Evolutionary conservation across 35 echinoderm and acorn worm species (phyloP).

Genomic region (Lytechinus pictus): DNA sequence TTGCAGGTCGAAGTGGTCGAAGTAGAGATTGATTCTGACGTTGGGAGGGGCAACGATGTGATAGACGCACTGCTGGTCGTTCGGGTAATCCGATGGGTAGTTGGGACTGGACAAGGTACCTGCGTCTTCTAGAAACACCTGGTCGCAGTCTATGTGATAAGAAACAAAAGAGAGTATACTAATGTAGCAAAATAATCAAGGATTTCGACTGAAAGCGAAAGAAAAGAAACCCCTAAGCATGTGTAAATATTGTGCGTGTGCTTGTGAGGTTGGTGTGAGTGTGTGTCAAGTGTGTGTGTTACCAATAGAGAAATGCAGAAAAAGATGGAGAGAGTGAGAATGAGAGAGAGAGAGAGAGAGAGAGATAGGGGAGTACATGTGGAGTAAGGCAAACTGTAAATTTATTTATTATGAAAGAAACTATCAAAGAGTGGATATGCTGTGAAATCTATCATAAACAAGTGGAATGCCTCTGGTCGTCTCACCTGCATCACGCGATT

Average conservation of each 20-base stretch:
- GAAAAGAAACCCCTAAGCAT: not conserved
- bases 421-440: too few relatives aligned
- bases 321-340: not conserved
- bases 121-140: not conserved
- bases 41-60: slow-evolving; percentile 23
- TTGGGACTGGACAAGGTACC: slow-evolving; percentile 14
- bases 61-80: not conserved
- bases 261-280: too few relatives aligned
- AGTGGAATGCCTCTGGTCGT: too few relatives aligned
- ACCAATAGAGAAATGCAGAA: not conserved
- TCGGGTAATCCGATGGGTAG: not conserved
- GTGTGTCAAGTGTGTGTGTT: not conserved
- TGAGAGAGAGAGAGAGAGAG: not conserved
- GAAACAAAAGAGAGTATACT: not conserved
- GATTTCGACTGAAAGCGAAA: not conserved
- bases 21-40: not conserved
- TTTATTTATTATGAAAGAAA: too few relatives aligned
- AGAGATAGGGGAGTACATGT: too few relatives aligned
- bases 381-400: too few relatives aligned
- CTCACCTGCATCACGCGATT: too few relatives aligned
- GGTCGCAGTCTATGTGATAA: not conserved
- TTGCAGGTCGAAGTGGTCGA: not conserved
- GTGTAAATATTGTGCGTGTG: too few relatives aligned
- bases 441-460: too few relatives aligned
- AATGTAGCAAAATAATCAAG: not conserved